Conservation (phyloP, 2,888 invertebrate species). For the Drosophila greeni region DNA sequence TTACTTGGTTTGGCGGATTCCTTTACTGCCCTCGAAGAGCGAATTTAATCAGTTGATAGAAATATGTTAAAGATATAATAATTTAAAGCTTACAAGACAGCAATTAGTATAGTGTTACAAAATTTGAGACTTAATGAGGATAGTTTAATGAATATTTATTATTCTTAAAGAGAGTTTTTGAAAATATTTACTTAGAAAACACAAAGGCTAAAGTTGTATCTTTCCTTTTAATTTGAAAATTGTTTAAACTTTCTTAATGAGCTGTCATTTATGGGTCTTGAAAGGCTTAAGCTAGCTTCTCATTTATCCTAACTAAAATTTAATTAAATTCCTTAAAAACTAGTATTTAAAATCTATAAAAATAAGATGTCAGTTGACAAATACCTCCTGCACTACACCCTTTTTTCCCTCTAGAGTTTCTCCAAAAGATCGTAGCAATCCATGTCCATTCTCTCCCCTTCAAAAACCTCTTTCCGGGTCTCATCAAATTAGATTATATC, state of each 20-base stretch:
- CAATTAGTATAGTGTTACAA: no score
- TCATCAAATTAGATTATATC: slow-evolving; percentile 37
- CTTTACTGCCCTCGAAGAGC: slow-evolving; percentile 19
- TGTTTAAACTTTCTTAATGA: no score
- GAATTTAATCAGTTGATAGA: slow-evolving; percentile 29
- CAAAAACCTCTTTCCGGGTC: slow-evolving; percentile 2
- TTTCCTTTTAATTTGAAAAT: no score
- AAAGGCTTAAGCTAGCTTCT: no score
- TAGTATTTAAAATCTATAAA: background rate
- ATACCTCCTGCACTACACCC: background rate
- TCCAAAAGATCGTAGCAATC: background rate
- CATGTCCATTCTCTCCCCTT: no score
- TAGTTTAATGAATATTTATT: background rate
- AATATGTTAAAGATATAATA: background rate
- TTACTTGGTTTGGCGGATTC: slow-evolving; percentile 36
- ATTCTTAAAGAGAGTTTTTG: background rate
- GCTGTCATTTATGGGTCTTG: no score
- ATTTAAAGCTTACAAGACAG: background rate
- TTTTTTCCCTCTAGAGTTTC: background rate
- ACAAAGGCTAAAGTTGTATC: background rate
- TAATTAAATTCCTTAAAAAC: background rate
- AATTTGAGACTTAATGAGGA: background rate
- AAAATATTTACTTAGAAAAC: background rate
- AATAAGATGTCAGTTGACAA: background rate
- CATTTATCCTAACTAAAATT: no score